Conservation (phyloP, 2,888 invertebrate genomes). For the Lumbricus terrestris region DNA sequence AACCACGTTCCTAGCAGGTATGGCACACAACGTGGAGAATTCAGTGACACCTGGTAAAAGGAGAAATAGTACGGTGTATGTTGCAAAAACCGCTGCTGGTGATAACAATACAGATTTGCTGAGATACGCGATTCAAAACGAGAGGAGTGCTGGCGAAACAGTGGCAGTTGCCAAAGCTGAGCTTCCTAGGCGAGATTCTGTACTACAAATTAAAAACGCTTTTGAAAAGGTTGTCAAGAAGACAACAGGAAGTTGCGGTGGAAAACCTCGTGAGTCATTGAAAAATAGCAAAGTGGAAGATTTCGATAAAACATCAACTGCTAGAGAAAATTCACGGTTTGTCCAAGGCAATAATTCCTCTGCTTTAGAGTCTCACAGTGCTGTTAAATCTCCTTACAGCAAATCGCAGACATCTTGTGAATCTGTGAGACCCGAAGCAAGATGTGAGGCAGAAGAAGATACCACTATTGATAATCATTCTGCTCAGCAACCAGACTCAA, state of each 20-base stretch:
- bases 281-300: not conserved
- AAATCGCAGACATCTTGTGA: not conserved
- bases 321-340: no score
- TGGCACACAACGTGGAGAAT: not conserved
- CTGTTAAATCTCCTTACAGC: not conserved
- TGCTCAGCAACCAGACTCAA: not conserved
- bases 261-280: not conserved
- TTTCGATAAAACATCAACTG: no score
- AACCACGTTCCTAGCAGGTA: not conserved
- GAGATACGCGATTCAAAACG: not conserved
- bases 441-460: not conserved
- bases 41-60: not conserved
- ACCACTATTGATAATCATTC: not conserved
- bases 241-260: not conserved
- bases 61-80: not conserved
- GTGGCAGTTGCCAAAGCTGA: not conserved
- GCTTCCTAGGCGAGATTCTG: not conserved
- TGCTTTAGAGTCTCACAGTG: not conserved
- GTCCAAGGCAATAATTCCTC: not conserved
- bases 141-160: not conserved
- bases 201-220: not conserved
- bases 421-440: not conserved
- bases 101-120: not conserved
- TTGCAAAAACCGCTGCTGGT: not conserved
- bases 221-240: constrained; percentile 13